Evolutionary conservation across 2,797 vertebrate species (phyloP), one percentile per base, ranked within the genome.

Genomic region (Lerista edwardsae): DNA sequence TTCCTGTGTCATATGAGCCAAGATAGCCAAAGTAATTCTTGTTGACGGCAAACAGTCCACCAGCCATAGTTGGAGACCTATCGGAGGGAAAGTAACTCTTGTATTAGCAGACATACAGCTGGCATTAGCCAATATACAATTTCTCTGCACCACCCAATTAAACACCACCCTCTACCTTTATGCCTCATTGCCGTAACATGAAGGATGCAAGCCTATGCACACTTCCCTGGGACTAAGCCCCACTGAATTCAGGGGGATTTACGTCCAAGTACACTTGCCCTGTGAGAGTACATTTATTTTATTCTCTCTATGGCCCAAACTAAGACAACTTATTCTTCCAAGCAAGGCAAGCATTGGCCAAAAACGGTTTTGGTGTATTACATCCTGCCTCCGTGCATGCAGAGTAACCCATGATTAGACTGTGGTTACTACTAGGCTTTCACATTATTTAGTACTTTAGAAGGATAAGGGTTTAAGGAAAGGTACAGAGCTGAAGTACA

Each of bases 1-100:
- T 99, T 91, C 98, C 98, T n/a, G 97, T 98, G 93, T 99, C 99
- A 67, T 99, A 99, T 1, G 98, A 98, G 85, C 99, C 99, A 91
- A 99, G 96, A 94, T 99, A 98, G 75, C 97, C 97, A 95, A 99
- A 99, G 91, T 99, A 99, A 79, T 95, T 97, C 93, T 97, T 99
- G 90, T 93, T 96, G 86, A 99, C 97, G 79, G 98, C 97, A 96
- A 99, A 99, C 87, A 99, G 95, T 39, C 99, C 98, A 51, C 99
- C 98, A 78, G 99, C 99, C 98, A 99, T 99, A 0, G 99, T 99
- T 5, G 99, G 99, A 94, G 99, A 99, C 94, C 98, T 99, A 72
- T 75, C 85, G 92, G 84, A 85, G 3, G 83, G 19, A 80, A 84
- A 78, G 34, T 36, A 79, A 61, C 34, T 57, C 5, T n/a, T 61